phyloP scores from a whole-genome alignment of 2,113 vertebrate species.

The Eleginops maclovinus region DNA sequence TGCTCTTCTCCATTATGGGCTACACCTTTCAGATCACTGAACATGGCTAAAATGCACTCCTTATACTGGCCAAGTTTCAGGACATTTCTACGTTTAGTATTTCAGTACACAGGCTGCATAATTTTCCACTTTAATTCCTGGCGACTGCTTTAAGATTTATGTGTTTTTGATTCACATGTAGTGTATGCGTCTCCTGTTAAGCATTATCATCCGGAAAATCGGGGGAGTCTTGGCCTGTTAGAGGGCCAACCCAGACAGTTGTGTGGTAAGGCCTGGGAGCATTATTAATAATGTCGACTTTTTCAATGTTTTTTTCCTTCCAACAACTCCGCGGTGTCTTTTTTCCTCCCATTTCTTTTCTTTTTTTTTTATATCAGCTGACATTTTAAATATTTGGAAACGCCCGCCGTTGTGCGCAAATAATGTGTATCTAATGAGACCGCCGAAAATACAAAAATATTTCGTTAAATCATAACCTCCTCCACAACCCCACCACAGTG shows the following conservation, averaged over 20 bases:
- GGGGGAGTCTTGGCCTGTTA: constrained; percentile 47
- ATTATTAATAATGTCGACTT: constrained; percentile 54
- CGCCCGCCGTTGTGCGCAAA: constrained; percentile 24
- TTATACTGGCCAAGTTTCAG: constrained; percentile 22
- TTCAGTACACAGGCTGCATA: constrained; percentile 12
- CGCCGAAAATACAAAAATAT: constrained; percentile 42
- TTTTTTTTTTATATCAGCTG: constrained; percentile 42
- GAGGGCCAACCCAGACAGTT: constrained; percentile 53
- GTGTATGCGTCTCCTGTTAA: constrained; percentile 50
- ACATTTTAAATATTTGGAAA: constrained; percentile 55
- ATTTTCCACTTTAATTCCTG: constrained; percentile 46
- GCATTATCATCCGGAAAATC: constrained; percentile 51
- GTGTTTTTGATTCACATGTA: constrained; percentile 24
- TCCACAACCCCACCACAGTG: constrained; percentile 36
- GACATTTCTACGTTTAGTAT: constrained; percentile 1
- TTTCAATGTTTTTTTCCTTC: constrained; percentile 40
- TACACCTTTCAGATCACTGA: constrained; percentile 3
- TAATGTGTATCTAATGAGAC: constrained; percentile 33
- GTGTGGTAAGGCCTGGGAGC: constrained; percentile 54
- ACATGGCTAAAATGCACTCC: not conserved
- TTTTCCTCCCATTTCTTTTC: constrained; percentile 31
- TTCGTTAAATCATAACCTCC: constrained; percentile 50
- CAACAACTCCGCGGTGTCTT: not conserved
- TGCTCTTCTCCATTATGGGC: constrained; percentile 8
- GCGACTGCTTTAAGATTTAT: constrained; percentile 24